phyloP scores from a whole-genome alignment of 2,797 vertebrate species.

The Poeciliopsis turneri region DNA sequence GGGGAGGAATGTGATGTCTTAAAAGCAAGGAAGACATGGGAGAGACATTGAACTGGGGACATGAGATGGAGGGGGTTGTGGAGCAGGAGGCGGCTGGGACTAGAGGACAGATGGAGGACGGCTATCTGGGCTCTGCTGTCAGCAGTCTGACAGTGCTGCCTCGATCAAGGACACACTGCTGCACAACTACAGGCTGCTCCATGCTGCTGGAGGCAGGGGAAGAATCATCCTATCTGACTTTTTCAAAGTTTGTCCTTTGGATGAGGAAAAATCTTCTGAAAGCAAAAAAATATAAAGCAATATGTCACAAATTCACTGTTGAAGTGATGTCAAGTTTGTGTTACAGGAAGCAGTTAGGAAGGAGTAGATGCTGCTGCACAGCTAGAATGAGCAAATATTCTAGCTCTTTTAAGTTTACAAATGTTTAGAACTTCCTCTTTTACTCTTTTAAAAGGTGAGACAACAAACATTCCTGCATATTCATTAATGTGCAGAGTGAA shows the following conservation, averaged over 20 bases:
- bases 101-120: constrained; percentile 68
- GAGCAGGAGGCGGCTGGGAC: constrained; percentile 56
- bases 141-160: constrained; percentile 90
- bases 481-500: too few species aligned
- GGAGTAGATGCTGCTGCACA: background rate
- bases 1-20: constrained; percentile 64
- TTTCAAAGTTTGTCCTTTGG: background rate
- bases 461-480: too few species aligned
- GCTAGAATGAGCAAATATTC: too few species aligned
- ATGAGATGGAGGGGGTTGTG: constrained; percentile 71
- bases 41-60: constrained; percentile 81
- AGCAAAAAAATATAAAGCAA: background rate
- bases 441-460: too few species aligned
- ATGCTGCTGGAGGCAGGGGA: background rate
- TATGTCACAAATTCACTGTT: background rate
- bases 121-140: constrained; percentile 67
- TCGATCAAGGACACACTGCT: constrained; percentile 89
- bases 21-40: constrained; percentile 75
- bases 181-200: constrained; percentile 7
- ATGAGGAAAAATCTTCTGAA: background rate
- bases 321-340: background rate
- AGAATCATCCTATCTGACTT: background rate
- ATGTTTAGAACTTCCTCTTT: too few species aligned
- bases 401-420: too few species aligned
- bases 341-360: background rate